phyloP scores from a whole-genome alignment of 2,797 vertebrate species.

The Siniperca undulata region DNA sequence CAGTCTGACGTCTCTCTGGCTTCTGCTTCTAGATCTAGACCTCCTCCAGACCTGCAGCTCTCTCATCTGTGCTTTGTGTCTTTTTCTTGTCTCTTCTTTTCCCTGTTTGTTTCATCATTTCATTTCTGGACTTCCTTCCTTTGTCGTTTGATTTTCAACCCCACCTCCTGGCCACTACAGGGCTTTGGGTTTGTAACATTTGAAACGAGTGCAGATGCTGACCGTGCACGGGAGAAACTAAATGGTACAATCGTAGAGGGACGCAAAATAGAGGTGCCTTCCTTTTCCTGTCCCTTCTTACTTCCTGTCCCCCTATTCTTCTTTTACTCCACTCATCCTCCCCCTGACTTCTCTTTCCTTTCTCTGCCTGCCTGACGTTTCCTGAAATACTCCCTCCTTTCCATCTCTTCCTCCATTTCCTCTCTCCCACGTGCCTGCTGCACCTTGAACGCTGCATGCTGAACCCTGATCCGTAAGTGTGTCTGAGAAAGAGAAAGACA shows the following conservation, averaged over 20 bases:
- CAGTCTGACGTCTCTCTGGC: constrained; percentile 48
- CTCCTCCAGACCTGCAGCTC: constrained; percentile 49
- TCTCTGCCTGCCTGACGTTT: neutral
- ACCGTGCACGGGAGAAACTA: constrained; percentile 98
- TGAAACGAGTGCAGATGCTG: constrained; percentile 96
- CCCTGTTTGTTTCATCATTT: constrained; percentile 27
- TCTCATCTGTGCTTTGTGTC: constrained; percentile 68
- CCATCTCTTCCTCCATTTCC: constrained; percentile 47
- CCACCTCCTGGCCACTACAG: constrained; percentile 76
- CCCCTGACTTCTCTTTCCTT: constrained; percentile 12
- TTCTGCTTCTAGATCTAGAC: constrained; percentile 60
- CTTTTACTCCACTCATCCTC: constrained; percentile 17
- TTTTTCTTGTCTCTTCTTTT: constrained; percentile 53
- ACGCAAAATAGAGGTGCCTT: constrained; percentile 96
- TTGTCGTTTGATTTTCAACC: constrained; percentile 67
- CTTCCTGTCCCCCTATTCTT: constrained; percentile 28
- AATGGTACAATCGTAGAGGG: constrained; percentile 99
- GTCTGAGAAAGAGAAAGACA: constrained; percentile 55
- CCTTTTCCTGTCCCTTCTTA: constrained; percentile 50
- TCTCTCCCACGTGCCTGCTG: constrained; percentile 73
- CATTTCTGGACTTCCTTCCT: constrained; percentile 51
- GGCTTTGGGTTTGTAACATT: constrained; percentile 99
- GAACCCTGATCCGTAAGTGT: constrained; percentile 76
- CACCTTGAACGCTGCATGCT: constrained; percentile 79
- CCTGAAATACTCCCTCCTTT: constrained; percentile 24